These are phyloP conservation scores for Rhizomys pruinosus DNA, from an alignment of 2,113 vertebrate genomes.

Conservation along the genomic window DNA sequence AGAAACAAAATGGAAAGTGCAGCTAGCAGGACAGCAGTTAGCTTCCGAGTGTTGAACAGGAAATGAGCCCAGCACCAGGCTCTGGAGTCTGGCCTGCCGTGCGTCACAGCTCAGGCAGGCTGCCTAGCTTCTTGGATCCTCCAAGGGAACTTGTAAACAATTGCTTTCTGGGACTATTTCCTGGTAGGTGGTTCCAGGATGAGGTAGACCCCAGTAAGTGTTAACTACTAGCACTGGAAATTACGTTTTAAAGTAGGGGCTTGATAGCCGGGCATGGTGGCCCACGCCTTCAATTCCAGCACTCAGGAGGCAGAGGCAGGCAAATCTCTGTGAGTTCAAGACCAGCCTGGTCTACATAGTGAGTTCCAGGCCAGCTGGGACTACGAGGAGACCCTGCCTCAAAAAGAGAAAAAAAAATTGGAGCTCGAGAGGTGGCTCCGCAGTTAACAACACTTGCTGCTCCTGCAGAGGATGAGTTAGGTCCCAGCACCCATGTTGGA, in stretches of 20 bases:
- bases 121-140: too few species aligned
- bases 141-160: fast-evolving
- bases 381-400: too few species aligned
- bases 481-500: neutral
- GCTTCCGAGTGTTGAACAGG: neutral
- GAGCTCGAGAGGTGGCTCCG: neutral
- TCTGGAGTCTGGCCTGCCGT: neutral
- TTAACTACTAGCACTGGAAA: neutral
- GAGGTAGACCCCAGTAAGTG: fast-evolving
- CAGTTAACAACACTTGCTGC: neutral
- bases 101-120: neutral
- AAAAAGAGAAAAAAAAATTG: too few species aligned
- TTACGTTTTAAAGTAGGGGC: neutral
- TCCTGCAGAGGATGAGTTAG: neutral
- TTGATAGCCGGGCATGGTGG: too few species aligned
- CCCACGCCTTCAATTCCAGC: too few species aligned
- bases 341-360: too few species aligned
- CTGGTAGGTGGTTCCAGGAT: too few species aligned
- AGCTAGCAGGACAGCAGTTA: neutral
- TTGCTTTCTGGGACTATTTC: fast-evolving
- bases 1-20: neutral
- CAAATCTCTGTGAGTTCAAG: too few species aligned
- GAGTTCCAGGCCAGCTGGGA: too few species aligned
- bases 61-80: neutral
- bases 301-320: too few species aligned